Conservation (phyloP, 2,113 vertebrate genomes). For the Macroglossus sobrinus region DNA sequence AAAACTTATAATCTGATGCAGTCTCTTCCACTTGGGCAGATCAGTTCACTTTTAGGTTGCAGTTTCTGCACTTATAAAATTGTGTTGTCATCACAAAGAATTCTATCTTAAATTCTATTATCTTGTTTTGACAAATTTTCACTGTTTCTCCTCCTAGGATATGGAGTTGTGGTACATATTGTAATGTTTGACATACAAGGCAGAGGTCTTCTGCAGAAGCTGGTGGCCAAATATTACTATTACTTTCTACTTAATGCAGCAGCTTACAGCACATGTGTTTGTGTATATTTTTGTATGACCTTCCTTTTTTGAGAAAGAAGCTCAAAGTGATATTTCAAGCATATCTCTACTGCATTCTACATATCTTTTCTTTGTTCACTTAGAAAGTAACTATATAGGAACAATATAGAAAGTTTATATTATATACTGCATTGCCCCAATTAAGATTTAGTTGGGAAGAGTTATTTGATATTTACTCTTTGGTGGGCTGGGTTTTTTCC, state of each 20-base stretch:
- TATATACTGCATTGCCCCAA: background rate
- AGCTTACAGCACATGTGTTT: background rate
- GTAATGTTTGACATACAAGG: background rate
- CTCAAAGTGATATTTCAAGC: background rate
- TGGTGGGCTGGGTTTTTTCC: background rate
- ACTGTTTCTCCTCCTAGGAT: background rate
- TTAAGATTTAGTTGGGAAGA: background rate
- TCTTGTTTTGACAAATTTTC: background rate
- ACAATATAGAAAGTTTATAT: background rate
- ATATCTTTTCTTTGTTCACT: background rate
- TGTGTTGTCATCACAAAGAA: background rate
- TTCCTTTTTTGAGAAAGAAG: background rate
- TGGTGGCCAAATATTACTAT: background rate
- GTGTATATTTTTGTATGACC: background rate
- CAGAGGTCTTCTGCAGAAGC: background rate
- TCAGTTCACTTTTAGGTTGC: background rate
- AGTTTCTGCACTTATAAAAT: conserved; percentile 1
- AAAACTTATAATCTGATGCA: background rate
- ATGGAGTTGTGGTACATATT: background rate
- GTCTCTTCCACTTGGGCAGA: background rate
- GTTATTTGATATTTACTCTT: background rate
- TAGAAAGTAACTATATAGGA: background rate
- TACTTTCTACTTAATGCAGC: background rate
- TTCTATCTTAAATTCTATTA: background rate
- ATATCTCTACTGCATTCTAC: background rate